Evolutionary conservation across 2,797 vertebrate genomes (phyloP).

Genomic region (Rhabdophis nuchalis): DNA sequence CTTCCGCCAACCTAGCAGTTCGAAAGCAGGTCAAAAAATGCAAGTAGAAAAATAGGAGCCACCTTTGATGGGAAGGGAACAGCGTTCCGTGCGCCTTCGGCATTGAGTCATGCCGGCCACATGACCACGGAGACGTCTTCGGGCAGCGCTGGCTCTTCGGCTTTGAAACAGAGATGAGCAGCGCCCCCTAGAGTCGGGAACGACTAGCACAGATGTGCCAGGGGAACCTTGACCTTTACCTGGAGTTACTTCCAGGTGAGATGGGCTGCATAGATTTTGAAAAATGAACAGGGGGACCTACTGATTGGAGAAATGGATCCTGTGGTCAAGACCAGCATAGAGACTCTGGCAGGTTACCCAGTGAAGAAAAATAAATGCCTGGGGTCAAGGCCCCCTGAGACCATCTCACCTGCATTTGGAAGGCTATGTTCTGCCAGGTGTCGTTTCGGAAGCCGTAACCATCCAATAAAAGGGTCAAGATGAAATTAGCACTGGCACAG

Average conservation of each 20-base stretch:
- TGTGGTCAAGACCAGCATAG: background rate
- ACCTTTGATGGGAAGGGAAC: too few species aligned
- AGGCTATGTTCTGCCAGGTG: slow-evolving; percentile 71
- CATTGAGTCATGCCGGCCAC: too few species aligned
- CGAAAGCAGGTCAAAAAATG: too few species aligned
- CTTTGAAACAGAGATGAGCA: too few species aligned
- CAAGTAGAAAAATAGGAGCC: too few species aligned
- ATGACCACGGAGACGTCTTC: too few species aligned
- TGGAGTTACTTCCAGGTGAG: background rate
- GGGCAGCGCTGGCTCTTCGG: too few species aligned
- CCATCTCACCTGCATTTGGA: slow-evolving; percentile 69
- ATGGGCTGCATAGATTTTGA: background rate
- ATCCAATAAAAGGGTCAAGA: slow-evolving; percentile 67
- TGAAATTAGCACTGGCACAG: slow-evolving; percentile 68
- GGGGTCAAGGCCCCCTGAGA: background rate
- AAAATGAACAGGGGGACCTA: background rate
- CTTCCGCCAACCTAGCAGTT: too few species aligned
- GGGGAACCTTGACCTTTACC: too few species aligned
- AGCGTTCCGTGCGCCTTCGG: too few species aligned
- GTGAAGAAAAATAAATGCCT: background rate
- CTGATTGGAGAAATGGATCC: background rate
- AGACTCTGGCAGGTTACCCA: background rate
- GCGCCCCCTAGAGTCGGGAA: too few species aligned
- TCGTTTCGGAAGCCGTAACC: slow-evolving; percentile 67
- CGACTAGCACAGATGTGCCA: too few species aligned